Evolutionary conservation across 2,113 vertebrate genomes (phyloP).

Genomic region (Orycteropus afer): DNA sequence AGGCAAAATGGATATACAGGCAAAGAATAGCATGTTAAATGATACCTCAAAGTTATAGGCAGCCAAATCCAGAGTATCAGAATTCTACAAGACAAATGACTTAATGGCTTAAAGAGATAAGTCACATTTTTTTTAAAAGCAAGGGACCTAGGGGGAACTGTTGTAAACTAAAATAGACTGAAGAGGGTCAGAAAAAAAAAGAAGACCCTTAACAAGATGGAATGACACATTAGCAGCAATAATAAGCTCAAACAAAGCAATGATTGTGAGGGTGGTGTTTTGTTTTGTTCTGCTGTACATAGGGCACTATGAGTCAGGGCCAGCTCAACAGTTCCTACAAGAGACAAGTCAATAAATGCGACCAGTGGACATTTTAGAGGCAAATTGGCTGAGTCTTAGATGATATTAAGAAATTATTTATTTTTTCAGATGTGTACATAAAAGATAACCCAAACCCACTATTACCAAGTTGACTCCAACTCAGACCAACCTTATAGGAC

Average conservation of each 20-base stretch:
- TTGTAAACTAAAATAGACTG: neutral
- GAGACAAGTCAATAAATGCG: neutral
- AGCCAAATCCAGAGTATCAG: neutral
- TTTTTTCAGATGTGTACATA: neutral
- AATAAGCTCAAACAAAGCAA: no score
- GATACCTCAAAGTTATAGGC: neutral
- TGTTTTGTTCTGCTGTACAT: no score
- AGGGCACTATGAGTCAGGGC: no score
- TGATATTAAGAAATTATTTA: neutral
- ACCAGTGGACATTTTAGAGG: neutral
- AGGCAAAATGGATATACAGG: neutral
- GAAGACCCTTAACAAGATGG: neutral
- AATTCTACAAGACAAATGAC: conserved; percentile 3
- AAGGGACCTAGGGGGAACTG: neutral
- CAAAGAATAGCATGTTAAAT: neutral
- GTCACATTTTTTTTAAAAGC: neutral
- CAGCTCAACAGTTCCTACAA: no score
- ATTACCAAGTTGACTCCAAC: no score
- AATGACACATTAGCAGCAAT: no score
- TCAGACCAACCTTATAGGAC: no score
- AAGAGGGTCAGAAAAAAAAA: neutral
- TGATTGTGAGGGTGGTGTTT: no score
- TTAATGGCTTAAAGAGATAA: neutral
- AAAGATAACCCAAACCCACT: no score
- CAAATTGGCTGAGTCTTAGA: neutral